These are phyloP conservation scores for Formica exsecta DNA, from an alignment of 1,140 invertebrate species.

Conservation along the genomic window DNA sequence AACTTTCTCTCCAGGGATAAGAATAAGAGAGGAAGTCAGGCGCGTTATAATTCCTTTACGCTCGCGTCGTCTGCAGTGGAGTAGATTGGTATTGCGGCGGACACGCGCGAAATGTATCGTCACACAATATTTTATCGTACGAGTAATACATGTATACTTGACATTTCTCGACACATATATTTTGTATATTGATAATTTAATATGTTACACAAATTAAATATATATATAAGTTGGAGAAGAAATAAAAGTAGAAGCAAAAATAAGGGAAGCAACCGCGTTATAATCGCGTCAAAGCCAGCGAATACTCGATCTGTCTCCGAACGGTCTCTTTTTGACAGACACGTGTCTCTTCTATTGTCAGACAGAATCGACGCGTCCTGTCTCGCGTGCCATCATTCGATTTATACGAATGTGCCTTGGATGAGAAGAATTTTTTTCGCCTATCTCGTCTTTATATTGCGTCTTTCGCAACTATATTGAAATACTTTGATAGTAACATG, in stretches of 20 bases:
- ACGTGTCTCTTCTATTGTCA: conserved; percentile 68
- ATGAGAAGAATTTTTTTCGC: neutral
- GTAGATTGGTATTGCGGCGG: conserved; percentile 40
- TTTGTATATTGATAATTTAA: neutral
- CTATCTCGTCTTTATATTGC: neutral
- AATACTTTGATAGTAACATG: neutral
- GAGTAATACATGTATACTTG: neutral
- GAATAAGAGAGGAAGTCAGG: conserved; percentile 61
- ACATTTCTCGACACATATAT: neutral
- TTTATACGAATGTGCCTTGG: conserved; percentile 30
- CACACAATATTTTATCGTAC: neutral
- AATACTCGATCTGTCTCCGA: conserved; percentile 13
- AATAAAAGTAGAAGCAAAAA: neutral
- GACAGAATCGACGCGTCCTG: conserved; percentile 54
- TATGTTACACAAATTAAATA: neutral
- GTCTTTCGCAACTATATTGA: neutral
- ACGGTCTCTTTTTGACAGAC: conserved; percentile 61
- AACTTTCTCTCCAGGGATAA: conserved; percentile 61
- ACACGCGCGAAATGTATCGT: conserved; percentile 45
- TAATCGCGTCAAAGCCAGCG: conserved; percentile 44
- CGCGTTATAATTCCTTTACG: conserved; percentile 54
- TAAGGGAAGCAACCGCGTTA: neutral
- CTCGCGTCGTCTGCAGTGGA: conserved; percentile 58
- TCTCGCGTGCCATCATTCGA: conserved; percentile 32
- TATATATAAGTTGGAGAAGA: neutral